Evolutionary conservation across 2,113 vertebrate genomes (phyloP).

Genomic region (Grallaria varia): DNA sequence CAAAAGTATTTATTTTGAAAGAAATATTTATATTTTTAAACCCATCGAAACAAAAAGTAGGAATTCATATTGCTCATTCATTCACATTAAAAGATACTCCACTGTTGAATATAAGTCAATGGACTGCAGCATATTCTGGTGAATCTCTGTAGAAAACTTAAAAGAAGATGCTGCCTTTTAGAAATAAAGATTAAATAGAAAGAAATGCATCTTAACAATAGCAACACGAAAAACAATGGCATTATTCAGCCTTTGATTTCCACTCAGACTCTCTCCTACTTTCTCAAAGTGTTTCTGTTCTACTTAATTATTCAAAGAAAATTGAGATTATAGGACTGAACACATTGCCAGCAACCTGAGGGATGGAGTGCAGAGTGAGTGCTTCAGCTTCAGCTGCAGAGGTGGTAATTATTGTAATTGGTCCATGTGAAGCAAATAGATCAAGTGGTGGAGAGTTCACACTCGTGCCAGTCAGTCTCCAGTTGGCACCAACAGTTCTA

Average conservation of each 20-base stretch:
- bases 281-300: constrained; percentile 3
- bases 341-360: constrained; percentile 37
- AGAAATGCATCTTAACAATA: neutral
- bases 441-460: constrained; percentile 37
- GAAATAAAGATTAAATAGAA: neutral
- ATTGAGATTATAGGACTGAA: constrained; percentile 11
- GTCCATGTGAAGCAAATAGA: constrained; percentile 35
- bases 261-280: neutral
- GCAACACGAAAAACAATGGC: neutral
- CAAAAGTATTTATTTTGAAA: neutral
- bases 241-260: neutral
- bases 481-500: constrained; percentile 48
- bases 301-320: constrained; percentile 41
- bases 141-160: neutral
- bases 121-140: neutral
- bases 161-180: neutral
- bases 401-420: constrained; percentile 64
- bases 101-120: neutral
- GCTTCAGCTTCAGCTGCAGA: constrained; percentile 20
- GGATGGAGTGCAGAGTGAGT: neutral
- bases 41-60: neutral
- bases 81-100: neutral
- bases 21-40: neutral
- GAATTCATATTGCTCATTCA: neutral
- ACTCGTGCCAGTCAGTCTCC: constrained; percentile 53